Evolutionary conservation across 2,888 invertebrate species (phyloP).

Genomic region (Imbricaverruca yamaguchii): DNA sequence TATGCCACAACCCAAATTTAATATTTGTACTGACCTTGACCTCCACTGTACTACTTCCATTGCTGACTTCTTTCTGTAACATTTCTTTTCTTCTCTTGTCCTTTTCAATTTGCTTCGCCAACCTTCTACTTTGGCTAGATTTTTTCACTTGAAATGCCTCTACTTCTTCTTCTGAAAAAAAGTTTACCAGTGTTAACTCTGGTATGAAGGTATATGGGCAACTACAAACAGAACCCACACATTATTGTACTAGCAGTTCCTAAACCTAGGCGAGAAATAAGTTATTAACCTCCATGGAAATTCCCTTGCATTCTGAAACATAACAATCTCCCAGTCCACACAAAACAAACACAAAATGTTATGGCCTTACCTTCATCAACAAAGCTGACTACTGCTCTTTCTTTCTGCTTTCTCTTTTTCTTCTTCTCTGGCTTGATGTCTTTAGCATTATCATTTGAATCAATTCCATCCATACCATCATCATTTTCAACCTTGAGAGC

Average conservation of each 20-base stretch:
- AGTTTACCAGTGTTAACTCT: background rate
- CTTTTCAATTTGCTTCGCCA: slow-evolving; percentile 58
- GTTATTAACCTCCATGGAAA: no score
- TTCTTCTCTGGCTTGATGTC: background rate
- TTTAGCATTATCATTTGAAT: background rate
- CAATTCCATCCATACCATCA: background rate
- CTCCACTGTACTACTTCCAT: background rate
- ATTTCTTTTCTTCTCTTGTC: slow-evolving; percentile 33
- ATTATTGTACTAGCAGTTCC: no score
- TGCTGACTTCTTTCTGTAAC: background rate
- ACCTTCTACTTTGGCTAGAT: slow-evolving; percentile 83
- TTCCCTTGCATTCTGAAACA: no score
- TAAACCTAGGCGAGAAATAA: no score
- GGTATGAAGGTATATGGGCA: background rate
- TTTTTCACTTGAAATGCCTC: slow-evolving; percentile 94
- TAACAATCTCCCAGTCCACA: background rate
- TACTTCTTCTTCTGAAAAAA: slow-evolving; percentile 51
- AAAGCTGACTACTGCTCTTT: background rate
- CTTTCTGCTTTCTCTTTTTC: background rate
- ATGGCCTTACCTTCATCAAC: slow-evolving; percentile 1
- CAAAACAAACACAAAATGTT: background rate
- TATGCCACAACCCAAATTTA: background rate
- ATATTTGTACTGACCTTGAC: background rate
- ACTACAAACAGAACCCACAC: no score
- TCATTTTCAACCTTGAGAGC: background rate